Base-by-base conservation (phyloP, 2,888 invertebrate species). In the Lasius fuliginosus region DNA sequence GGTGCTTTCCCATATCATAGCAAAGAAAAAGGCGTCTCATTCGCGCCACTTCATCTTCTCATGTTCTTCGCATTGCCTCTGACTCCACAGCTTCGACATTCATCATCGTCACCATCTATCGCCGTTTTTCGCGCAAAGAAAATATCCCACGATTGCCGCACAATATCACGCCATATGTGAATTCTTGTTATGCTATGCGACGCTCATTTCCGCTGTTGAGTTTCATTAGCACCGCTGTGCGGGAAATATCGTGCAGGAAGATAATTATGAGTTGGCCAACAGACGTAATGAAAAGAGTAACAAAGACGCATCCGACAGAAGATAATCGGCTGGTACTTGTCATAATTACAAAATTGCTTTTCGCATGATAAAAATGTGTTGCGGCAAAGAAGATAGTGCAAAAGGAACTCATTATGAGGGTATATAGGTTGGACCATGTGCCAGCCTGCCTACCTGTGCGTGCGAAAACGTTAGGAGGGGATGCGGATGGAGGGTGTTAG, bases 261-360 rank as follows among this genome's bases (percentile, higher is more conserved):
- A 84, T 77, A 86, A 87, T 84, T 87, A 86, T 56, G 65, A 74
- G n/a, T 71, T 69, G 75, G 69, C 33, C 49, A 75, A 81, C 74
- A 58, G 46, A 81, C 82, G 79, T 65, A 79, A 84, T 83, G 64
- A 46, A 65, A 79, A 74, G 75, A 77, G 68, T 71, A 56, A 42
- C 6, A 62, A 40, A 69, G 33, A 71, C 23, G 11, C 49, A 36
- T 49, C 75, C 79, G 85, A 84, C 87, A 89, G 89, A 89, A 88
- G 79, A 86, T 87, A 85, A 85, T 85, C 88, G 86, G 87, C 88
- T 87, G 86, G 77, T 87, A 89, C 87, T 83, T 71, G 85, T 69
- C 87, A 85, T 92, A 92, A 92, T 92, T 90, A 92, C 86, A 89
- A 92, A 91, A 92, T 92, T 92, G 87, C 91, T 88, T 86, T 86